Base-by-base conservation (phyloP, 2,797 vertebrate genomes). In the Limosa lapponica region DNA sequence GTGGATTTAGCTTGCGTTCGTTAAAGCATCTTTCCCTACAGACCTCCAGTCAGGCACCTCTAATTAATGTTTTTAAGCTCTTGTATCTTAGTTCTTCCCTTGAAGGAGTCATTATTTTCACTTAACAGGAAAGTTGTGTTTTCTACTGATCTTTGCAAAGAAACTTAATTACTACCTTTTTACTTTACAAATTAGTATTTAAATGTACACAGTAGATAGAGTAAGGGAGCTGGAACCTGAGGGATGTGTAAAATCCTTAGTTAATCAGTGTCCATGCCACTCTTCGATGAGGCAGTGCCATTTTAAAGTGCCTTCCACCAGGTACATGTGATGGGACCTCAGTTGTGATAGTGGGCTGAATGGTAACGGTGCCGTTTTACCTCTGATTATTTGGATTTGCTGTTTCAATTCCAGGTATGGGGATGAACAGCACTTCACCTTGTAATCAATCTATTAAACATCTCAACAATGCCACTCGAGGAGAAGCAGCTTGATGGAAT, bases 301-400 rank as follows among this genome's bases (percentile, higher is more conserved):
- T 9, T 36, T 46, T 34, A 37, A 39, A 65, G 55, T 32, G 1
- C 36, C 20, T 70, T 43, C 44, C 18, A 14, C 46, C 2, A 0
- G 34, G 10, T 48, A 10, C 7, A 0, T 4, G 28, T 41, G 37
- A 3, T 54, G 54, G 24, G 39, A 20, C 46, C 66, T 46, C 75
- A 49, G 0, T 52, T 75, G 14, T 0, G 0, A 3, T 34, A 13
- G 41, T 9, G 7, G 57, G 46, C 37, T 39, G 28, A 0, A 0
- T 7, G 34, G 5, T 6, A 4, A 3, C 2, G 6, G 19, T 23
- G 62, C 59, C 51, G 49, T 30, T 16, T 70, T 14, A 39, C 20
- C 62, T 51, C 28, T n/a, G 18, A 2, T 22, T 17, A 2, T 20
- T 44, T 71, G 59, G 34, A 11, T 86, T 78, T 67, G 59, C 65